Evolutionary conservation across 1,140 invertebrate genomes (phyloP).

Genomic region (Carcinoscorpius rotundicauda): DNA sequence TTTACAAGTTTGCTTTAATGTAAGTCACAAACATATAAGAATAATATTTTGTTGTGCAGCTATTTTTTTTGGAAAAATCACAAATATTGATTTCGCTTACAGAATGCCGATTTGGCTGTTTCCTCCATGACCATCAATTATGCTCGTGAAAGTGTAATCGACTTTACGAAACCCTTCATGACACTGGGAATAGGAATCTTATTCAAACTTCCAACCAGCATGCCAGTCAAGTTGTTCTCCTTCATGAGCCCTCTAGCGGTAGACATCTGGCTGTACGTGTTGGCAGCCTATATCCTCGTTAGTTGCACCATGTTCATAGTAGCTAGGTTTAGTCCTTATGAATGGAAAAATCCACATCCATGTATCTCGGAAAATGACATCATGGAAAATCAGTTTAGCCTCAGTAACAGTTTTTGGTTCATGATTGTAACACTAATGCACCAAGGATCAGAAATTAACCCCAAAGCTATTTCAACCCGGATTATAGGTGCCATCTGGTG

Average conservation of each 20-base stretch:
- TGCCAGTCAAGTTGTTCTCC: constrained; percentile 44
- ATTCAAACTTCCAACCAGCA: constrained; percentile 48
- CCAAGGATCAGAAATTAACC: constrained; percentile 30
- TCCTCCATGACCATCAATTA: constrained; percentile 91
- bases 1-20: no score
- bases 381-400: constrained; percentile 47
- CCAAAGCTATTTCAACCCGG: constrained; percentile 81
- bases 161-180: constrained; percentile 90
- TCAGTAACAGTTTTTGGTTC: constrained; percentile 38
- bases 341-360: constrained; percentile 47
- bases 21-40: no score
- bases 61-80: no score
- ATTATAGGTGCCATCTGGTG: constrained; percentile 95
- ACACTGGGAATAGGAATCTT: constrained; percentile 73
- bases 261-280: constrained; percentile 45
- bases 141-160: constrained; percentile 79
- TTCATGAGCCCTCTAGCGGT: constrained; percentile 45
- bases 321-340: constrained; percentile 49
- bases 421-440: constrained; percentile 40
- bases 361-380: constrained; percentile 41
- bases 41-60: no score
- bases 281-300: constrained; percentile 42
- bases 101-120: constrained; percentile 81
- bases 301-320: constrained; percentile 67
- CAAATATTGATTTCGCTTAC: constrained; percentile 27